phyloP scores from a whole-genome alignment of 2,113 vertebrate species.

The Pungitius pungitius region DNA sequence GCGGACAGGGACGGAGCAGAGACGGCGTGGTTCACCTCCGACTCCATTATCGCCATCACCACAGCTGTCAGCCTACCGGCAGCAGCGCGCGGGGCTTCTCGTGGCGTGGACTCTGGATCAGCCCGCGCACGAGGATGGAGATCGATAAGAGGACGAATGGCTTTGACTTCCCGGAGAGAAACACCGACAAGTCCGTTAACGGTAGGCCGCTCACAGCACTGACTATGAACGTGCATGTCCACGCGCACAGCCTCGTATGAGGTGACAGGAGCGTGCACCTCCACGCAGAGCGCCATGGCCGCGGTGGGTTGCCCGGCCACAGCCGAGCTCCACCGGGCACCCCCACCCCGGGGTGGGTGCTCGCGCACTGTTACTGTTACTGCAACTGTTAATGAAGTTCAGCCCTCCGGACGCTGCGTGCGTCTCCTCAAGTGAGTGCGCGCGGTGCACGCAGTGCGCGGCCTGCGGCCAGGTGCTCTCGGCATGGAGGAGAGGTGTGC shows the following conservation, averaged over 20 bases:
- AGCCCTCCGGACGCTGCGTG: neutral
- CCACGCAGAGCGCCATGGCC: neutral
- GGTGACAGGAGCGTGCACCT: neutral
- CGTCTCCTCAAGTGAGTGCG: neutral
- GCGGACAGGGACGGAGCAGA: conserved; percentile 36
- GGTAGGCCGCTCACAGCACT: conserved; percentile 63
- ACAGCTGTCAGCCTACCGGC: neutral
- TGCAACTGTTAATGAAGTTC: neutral
- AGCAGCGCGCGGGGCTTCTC: neutral
- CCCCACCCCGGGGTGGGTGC: too few species aligned
- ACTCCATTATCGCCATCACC: neutral
- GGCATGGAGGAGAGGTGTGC: neutral
- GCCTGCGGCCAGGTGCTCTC: neutral
- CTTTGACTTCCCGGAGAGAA: conserved; percentile 80
- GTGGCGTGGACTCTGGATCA: conserved; percentile 44
- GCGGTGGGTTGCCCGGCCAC: neutral
- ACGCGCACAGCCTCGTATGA: neutral
- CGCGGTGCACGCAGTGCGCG: neutral
- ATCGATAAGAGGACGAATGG: conserved; percentile 79
- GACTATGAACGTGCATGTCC: neutral
- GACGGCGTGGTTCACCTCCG: neutral
- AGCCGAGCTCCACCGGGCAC: neutral
- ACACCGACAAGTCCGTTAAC: conserved; percentile 71
- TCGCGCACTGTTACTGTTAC: too few species aligned
- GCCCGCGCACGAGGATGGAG: conserved; percentile 78